Conservation (phyloP, 2,797 vertebrate species). For the Okamejei kenojei region DNA sequence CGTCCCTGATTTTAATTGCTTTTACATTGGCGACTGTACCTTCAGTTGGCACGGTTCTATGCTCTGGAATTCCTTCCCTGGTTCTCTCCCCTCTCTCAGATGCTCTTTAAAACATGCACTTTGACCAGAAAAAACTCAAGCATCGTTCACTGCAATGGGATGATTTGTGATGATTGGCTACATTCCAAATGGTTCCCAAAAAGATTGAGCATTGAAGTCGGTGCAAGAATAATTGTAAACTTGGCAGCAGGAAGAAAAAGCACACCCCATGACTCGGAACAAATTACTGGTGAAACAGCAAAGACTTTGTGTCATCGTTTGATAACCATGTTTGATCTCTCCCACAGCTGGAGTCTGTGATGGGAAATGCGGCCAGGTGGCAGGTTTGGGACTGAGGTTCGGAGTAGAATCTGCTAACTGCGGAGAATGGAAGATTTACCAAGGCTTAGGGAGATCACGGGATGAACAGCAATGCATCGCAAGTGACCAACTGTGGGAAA, state of each 20-base stretch:
- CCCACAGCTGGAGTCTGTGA: neutral
- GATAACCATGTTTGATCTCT: slow-evolving; percentile 23
- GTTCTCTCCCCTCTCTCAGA: too few species aligned
- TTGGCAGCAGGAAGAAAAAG: slow-evolving; percentile 11
- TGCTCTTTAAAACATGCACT: too few species aligned
- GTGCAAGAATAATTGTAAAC: slow-evolving; percentile 11
- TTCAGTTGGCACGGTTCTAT: too few species aligned
- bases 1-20: too few species aligned
- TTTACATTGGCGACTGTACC: too few species aligned
- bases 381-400: neutral
- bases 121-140: slow-evolving; percentile 9
- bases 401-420: neutral
- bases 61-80: too few species aligned
- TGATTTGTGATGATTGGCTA: slow-evolving; percentile 18
- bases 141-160: slow-evolving; percentile 12
- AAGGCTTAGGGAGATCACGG: neutral
- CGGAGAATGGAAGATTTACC: neutral
- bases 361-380: neutral
- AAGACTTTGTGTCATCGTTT: neutral
- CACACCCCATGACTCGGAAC: slow-evolving; percentile 28
- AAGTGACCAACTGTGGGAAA: neutral
- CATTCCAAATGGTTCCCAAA: neutral
- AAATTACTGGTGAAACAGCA: slow-evolving; percentile 15
- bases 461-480: neutral
- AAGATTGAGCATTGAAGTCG: slow-evolving; percentile 7